Conservation (phyloP, 2,888 invertebrate genomes). For the Cheilosia variabilis region DNA sequence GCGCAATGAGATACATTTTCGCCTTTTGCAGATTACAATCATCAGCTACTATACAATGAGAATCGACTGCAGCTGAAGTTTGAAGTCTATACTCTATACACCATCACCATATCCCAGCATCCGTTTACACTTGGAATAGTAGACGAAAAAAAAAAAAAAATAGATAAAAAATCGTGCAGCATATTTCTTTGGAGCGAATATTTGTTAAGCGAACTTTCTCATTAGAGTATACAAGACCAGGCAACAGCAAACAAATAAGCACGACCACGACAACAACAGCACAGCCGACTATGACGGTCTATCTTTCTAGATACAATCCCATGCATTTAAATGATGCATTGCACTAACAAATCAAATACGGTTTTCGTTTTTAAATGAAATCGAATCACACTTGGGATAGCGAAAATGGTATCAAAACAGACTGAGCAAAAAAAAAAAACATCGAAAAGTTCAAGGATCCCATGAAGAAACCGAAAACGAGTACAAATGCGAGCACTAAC, state of each 20-base stretch:
- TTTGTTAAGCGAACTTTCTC: slow-evolving; percentile 61
- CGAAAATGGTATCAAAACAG: slow-evolving; percentile 48
- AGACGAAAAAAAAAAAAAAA: slow-evolving; percentile 11
- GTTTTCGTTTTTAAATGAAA: slow-evolving; percentile 40
- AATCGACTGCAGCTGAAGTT: slow-evolving; percentile 35
- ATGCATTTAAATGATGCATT: slow-evolving; percentile 37
- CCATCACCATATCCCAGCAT: slow-evolving; percentile 47
- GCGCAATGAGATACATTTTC: slow-evolving; percentile 74
- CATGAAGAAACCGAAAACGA: slow-evolving; percentile 46
- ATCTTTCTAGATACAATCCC: slow-evolving; percentile 15
- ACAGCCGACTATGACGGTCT: neutral
- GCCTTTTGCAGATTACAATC: slow-evolving; percentile 60
- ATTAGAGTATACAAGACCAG: slow-evolving; percentile 48
- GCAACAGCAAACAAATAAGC: slow-evolving; percentile 39
- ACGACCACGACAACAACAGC: slow-evolving; percentile 24
- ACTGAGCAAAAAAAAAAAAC: slow-evolving; percentile 14
- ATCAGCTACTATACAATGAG: slow-evolving; percentile 44
- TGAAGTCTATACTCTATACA: neutral
- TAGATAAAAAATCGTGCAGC: slow-evolving; percentile 67
- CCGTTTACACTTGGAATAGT: slow-evolving; percentile 45
- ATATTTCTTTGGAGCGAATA: slow-evolving; percentile 51
- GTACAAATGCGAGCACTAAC: neutral
- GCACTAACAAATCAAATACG: slow-evolving; percentile 28
- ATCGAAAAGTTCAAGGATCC: slow-evolving; percentile 71
- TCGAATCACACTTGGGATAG: slow-evolving; percentile 30